Evolutionary conservation across 2,113 vertebrate genomes (phyloP).

Genomic region (Percopsis transmontana): DNA sequence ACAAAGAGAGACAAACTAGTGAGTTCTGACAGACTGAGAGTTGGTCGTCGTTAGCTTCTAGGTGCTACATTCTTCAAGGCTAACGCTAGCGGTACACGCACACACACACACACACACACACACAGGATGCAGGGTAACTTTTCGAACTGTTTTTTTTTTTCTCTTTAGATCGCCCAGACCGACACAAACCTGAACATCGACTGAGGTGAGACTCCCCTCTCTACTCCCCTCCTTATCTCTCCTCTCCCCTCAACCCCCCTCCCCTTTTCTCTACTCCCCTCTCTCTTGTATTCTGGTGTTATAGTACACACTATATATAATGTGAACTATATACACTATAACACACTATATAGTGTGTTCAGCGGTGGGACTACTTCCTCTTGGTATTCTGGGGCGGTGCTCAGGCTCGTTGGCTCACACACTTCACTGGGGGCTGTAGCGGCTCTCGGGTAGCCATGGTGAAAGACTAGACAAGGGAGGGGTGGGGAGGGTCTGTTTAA

Average conservation of each 20-base stretch:
- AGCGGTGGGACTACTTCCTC: conserved; percentile 8
- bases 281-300: not conserved
- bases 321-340: not conserved
- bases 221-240: not conserved
- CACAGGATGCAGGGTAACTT: no score
- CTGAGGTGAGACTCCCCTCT: conserved; percentile 49
- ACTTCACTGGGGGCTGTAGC: conserved; percentile 53
- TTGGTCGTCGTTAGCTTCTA: no score
- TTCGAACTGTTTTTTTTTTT: conserved; percentile 3
- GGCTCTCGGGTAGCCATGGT: conserved; percentile 47
- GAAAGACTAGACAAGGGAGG: no score
- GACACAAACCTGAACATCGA: conserved; percentile 66
- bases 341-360: no score
- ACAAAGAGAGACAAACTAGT: no score
- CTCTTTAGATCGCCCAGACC: conserved; percentile 57
- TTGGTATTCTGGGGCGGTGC: conserved; percentile 12
- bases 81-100: no score
- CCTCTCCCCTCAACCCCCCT: not conserved
- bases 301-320: not conserved
- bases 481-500: no score
- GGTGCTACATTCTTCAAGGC: no score
- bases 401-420: conserved; percentile 42
- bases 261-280: not conserved
- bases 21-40: no score
- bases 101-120: no score